Percentiles rank a stretch among this genome's conserved stretches.
phyloP scores from a whole-genome alignment of 2,113 vertebrate species.

The Formicarius rufipectus region DNA sequence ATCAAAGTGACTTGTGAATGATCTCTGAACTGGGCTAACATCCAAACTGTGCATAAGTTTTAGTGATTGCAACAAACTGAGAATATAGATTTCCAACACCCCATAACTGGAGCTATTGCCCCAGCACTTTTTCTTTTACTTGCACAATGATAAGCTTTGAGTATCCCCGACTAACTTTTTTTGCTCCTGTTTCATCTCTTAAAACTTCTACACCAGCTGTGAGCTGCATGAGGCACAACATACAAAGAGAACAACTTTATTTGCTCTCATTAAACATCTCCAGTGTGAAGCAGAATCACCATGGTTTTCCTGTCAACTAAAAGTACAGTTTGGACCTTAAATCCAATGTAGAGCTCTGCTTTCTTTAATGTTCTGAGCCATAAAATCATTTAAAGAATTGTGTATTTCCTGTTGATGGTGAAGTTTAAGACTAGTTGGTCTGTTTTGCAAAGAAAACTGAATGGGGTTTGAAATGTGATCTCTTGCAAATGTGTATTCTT shows the following conservation, averaged over 20 bases:
- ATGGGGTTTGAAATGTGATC: not conserved
- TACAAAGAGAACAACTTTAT: not conserved
- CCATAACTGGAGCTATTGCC: not conserved
- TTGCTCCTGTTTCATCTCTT: not conserved
- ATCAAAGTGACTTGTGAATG: not conserved
- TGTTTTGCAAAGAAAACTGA: not conserved
- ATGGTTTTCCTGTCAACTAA: not conserved
- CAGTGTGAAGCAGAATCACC: not conserved
- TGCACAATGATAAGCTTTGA: not conserved
- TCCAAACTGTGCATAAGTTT: not conserved
- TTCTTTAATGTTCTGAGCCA: not conserved
- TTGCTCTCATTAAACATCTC: not conserved
- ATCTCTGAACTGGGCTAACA: not conserved
- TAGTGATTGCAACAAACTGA: not conserved
- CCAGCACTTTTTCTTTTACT: not conserved
- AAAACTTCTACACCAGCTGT: not conserved
- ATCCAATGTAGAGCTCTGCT: not conserved
- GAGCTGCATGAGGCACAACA: not conserved
- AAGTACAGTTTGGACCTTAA: not conserved
- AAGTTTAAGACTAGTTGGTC: not conserved
- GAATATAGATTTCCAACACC: not conserved
- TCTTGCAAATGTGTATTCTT: not conserved
- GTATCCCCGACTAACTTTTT: not conserved
- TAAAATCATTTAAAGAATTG: not conserved
- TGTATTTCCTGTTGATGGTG: not conserved